These are phyloP conservation scores for Pipa parva DNA, from an alignment of 2,113 vertebrate species.

Conservation along the genomic window DNA sequence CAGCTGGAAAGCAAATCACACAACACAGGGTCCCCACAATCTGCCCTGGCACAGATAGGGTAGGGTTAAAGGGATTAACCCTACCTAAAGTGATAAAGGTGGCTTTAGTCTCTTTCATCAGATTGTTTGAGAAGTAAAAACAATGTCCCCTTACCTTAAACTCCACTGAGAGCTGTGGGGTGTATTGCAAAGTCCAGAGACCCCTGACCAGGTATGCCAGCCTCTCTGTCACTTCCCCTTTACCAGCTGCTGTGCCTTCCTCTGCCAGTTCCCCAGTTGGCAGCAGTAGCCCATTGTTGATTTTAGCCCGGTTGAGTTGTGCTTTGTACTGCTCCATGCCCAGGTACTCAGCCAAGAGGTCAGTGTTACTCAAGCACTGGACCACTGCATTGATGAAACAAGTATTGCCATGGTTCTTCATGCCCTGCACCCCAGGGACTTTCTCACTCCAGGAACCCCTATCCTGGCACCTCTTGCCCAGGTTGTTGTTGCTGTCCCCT, in stretches of 20 bases:
- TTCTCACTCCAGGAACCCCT: constrained; percentile 48
- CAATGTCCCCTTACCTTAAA: constrained; percentile 85
- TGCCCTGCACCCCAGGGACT: constrained; percentile 76
- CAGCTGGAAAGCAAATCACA: no score
- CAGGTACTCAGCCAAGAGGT: constrained; percentile 85
- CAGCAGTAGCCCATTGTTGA: constrained; percentile 47
- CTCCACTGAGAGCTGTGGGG: constrained; percentile 84
- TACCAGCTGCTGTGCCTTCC: constrained; percentile 10
- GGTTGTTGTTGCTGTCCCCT: constrained; percentile 31
- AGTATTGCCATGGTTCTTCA: constrained; percentile 94
- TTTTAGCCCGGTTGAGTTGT: constrained; percentile 51
- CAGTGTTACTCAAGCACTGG: constrained; percentile 92
- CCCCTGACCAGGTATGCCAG: constrained; percentile 82
- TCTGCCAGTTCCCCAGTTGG: not conserved
- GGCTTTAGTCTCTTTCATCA: no score
- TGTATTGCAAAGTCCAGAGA: constrained; percentile 89
- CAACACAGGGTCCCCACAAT: no score
- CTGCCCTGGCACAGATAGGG: no score
- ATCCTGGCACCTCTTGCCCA: constrained; percentile 42
- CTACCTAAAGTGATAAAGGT: no score
- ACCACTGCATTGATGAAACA: constrained; percentile 96
- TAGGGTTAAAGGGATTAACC: no score
- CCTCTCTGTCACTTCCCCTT: constrained; percentile 79
- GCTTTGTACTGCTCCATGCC: constrained; percentile 74
- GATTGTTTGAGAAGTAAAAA: no score